Evolutionary conservation across 2,888 invertebrate species (phyloP).

Genomic region (Neoitamus cyanurus): DNA sequence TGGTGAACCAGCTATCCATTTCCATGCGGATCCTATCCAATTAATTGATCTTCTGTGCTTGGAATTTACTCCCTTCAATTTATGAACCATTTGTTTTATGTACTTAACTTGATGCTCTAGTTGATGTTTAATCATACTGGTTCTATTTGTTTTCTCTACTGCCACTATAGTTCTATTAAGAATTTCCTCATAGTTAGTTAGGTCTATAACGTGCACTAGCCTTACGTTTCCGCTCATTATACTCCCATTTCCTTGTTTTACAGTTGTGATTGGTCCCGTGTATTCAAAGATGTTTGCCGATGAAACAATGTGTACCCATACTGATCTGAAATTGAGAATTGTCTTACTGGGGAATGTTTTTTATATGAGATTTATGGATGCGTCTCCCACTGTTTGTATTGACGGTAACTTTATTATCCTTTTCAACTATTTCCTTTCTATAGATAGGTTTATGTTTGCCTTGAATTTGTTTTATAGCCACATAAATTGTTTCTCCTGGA

Average conservation of each 20-base stretch:
- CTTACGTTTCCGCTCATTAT: conserved; percentile 26
- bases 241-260: conserved; percentile 37
- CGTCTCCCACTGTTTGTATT: conserved; percentile 10
- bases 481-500: too few relatives aligned
- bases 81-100: background rate
- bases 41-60: conserved; percentile 33
- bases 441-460: conserved; percentile 15
- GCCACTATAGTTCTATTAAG: background rate
- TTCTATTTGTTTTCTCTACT: conserved; percentile 1
- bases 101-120: conserved; percentile 39
- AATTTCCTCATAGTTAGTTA: conserved; percentile 25
- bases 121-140: conserved; percentile 9
- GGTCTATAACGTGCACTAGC: conserved; percentile 17
- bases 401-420: conserved; percentile 34
- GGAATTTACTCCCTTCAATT: background rate
- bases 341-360: conserved; percentile 26
- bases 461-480: conserved; percentile 9
- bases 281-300: conserved; percentile 10
- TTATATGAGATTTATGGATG: conserved; percentile 38
- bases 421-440: conserved; percentile 31
- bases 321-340: conserved; percentile 3
- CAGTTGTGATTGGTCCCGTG: background rate
- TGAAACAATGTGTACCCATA: background rate
- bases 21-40: conserved; percentile 45
- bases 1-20: conserved; percentile 39